These are phyloP conservation scores for Alfaro cultratus DNA, from an alignment of 2,797 vertebrate genomes.

Conservation along the genomic window DNA sequence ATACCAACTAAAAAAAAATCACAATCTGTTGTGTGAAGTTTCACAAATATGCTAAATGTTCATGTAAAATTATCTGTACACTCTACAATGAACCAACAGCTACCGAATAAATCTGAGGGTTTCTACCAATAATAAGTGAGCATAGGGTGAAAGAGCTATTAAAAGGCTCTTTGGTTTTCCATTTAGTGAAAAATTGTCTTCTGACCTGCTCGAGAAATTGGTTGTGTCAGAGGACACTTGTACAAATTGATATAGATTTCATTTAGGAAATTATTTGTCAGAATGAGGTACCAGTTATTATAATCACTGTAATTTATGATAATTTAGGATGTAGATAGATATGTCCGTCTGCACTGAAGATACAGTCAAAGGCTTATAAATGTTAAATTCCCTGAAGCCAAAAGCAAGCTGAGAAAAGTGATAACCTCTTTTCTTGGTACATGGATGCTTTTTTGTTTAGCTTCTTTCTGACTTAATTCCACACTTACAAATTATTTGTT, in stretches of 20 bases:
- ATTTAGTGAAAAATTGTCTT: conserved; percentile 49
- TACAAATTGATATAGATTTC: conserved; percentile 56
- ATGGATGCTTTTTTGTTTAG: neutral
- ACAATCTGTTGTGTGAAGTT: neutral
- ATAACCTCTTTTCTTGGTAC: neutral
- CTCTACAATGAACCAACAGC: conserved; percentile 38
- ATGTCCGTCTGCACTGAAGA: conserved; percentile 8
- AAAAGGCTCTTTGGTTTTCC: conserved; percentile 59
- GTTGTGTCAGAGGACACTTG: conserved; percentile 33
- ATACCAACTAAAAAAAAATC: neutral
- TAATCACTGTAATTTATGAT: conserved; percentile 27
- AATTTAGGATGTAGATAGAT: conserved; percentile 11
- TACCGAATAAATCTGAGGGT: conserved; percentile 35
- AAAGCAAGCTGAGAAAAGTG: conserved; percentile 31
- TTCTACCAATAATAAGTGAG: conserved; percentile 64
- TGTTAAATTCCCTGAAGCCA: conserved; percentile 28
- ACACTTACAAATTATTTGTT: neutral
- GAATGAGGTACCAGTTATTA: conserved; percentile 42
- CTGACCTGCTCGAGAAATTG: conserved; percentile 55
- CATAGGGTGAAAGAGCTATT: conserved; percentile 47
- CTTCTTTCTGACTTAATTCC: neutral
- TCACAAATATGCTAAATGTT: conserved; percentile 17
- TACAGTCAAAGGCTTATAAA: conserved; percentile 22
- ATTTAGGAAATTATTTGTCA: conserved; percentile 51
- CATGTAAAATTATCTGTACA: conserved; percentile 34